Conservation (phyloP, 2,888 invertebrate genomes). For the Caenorhabditis imperialis region DNA sequence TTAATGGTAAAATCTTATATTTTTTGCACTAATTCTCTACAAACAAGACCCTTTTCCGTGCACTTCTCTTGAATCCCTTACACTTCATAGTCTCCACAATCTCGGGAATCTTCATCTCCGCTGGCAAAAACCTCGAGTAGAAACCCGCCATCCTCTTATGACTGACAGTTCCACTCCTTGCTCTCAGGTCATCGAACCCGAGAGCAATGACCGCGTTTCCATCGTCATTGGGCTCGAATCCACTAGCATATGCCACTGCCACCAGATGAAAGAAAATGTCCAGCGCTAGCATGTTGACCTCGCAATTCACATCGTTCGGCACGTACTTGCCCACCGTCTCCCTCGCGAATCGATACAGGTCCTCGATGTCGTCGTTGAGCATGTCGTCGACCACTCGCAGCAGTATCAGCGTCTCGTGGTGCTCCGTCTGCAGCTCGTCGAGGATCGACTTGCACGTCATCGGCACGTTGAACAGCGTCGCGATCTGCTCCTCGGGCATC, state of each 20-base stretch:
- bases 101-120: slow-evolving; percentile 29
- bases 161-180: slow-evolving; percentile 16
- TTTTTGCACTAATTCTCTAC: too few relatives aligned
- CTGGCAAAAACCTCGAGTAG: slow-evolving; percentile 49
- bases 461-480: slow-evolving; percentile 39
- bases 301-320: slow-evolving; percentile 33
- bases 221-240: slow-evolving; percentile 36
- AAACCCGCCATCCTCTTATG: slow-evolving; percentile 51
- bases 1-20: too few relatives aligned
- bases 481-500: slow-evolving; percentile 13
- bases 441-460: slow-evolving; percentile 42
- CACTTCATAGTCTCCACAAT: slow-evolving; percentile 54
- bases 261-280: slow-evolving; percentile 52
- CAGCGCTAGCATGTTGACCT: slow-evolving; percentile 41
- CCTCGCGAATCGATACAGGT: slow-evolving; percentile 38
- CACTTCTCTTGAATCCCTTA: too few relatives aligned
- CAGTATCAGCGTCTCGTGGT: slow-evolving; percentile 32
- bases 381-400: slow-evolving; percentile 34
- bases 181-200: slow-evolving; percentile 45
- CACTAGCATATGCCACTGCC: slow-evolving; percentile 31
- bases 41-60: too few relatives aligned
- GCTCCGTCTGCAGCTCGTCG: slow-evolving; percentile 24
- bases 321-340: slow-evolving; percentile 28
- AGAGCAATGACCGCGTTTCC: slow-evolving; percentile 36
- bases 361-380: slow-evolving; percentile 49